These are phyloP conservation scores for Anniella stebbinsi DNA, from an alignment of 2,797 vertebrate species.

Conservation along the genomic window DNA sequence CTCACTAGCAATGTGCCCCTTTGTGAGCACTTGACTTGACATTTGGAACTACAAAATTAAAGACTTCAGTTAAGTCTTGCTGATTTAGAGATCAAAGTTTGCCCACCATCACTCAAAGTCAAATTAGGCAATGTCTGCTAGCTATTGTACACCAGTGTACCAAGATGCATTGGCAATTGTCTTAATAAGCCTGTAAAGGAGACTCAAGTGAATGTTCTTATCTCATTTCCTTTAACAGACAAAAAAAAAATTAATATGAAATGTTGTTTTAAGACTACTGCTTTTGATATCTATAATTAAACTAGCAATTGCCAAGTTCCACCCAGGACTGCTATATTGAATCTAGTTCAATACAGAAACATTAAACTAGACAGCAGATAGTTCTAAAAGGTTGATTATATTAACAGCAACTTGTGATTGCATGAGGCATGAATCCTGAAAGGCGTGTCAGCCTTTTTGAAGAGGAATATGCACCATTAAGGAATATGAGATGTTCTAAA, in stretches of 20 bases:
- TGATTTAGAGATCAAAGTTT: background rate
- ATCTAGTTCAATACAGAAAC: background rate
- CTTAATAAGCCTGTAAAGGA: slow-evolving; percentile 1
- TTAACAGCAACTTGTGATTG: background rate
- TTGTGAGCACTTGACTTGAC: background rate
- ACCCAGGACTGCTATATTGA: background rate
- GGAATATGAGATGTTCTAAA: background rate
- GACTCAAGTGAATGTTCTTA: background rate
- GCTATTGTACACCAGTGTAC: slow-evolving; percentile 26
- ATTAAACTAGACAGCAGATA: background rate
- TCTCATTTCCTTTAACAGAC: background rate
- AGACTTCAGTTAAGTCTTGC: background rate
- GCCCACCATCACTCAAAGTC: slow-evolving; percentile 2
- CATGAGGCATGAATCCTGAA: background rate
- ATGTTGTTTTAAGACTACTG: background rate
- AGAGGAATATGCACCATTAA: background rate
- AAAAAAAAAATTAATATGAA: too few relatives aligned
- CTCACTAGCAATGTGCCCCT: background rate
- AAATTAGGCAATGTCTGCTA: background rate
- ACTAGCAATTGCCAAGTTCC: slow-evolving; percentile 3
- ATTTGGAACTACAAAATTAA: background rate
- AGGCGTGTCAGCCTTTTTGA: background rate
- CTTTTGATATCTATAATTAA: background rate
- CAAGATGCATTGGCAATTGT: slow-evolving; percentile 19
- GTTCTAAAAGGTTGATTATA: background rate